Conservation (phyloP, 2,113 vertebrate species). For the Microcebus jonahi region DNA sequence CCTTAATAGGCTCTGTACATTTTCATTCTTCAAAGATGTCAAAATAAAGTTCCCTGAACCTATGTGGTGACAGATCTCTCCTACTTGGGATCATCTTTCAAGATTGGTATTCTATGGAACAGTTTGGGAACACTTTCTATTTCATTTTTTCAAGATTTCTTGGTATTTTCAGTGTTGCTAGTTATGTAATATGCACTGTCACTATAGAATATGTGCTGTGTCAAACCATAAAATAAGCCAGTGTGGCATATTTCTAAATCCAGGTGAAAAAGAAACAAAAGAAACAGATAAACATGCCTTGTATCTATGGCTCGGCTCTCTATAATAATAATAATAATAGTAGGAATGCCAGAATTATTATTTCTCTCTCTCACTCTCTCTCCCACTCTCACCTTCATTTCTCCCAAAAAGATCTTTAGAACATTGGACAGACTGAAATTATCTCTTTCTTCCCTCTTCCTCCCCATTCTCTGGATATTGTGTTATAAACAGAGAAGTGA, state of each 20-base stretch:
- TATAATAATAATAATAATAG: background rate
- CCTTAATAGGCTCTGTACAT: background rate
- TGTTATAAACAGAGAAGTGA: slow-evolving; percentile 20
- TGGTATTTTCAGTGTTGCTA: background rate
- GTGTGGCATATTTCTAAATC: background rate
- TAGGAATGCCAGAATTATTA: background rate
- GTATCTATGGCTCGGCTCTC: background rate
- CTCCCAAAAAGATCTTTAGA: background rate
- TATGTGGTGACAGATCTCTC: background rate
- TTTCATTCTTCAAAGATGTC: slow-evolving; percentile 2
- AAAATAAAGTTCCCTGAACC: background rate
- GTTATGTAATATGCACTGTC: background rate
- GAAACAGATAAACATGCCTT: background rate
- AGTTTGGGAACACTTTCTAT: background rate
- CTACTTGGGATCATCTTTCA: background rate
- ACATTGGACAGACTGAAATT: background rate
- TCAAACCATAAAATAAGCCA: slow-evolving; percentile 20
- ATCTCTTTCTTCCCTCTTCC: background rate
- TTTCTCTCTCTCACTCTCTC: background rate
- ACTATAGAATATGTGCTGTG: background rate
- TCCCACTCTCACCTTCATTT: background rate
- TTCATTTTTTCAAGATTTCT: slow-evolving; percentile 31
- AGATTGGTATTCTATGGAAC: background rate
- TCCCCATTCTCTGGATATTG: background rate
- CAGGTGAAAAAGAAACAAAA: background rate